These are phyloP conservation scores for Nomada hirtipes DNA, from an alignment of 2,888 invertebrate genomes.

Conservation along the genomic window DNA sequence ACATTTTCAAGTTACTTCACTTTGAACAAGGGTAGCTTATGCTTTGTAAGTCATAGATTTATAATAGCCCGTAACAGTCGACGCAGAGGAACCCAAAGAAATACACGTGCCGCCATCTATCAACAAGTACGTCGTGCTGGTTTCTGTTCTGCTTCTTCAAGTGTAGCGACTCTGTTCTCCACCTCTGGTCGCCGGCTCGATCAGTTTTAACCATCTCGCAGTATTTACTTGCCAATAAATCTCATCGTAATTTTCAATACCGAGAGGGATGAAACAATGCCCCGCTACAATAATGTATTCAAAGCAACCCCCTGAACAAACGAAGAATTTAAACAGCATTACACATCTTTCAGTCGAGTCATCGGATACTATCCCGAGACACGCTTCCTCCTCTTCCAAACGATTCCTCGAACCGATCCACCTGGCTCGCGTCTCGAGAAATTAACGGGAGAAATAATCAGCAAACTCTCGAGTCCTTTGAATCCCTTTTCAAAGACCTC, in stretches of 20 bases:
- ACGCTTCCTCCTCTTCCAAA: background rate
- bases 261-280: background rate
- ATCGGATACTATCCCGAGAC: background rate
- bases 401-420: conserved; percentile 13
- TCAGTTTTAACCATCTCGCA: conserved; percentile 1
- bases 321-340: background rate
- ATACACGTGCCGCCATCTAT: conserved; percentile 71
- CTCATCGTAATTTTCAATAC: background rate
- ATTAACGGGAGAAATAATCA: conserved; percentile 61
- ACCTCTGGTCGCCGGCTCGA: conserved; percentile 17
- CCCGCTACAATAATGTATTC: no score
- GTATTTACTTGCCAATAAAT: background rate
- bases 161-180: conserved; percentile 47
- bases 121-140: conserved; percentile 55
- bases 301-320: background rate
- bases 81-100: conserved; percentile 2
- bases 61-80: background rate
- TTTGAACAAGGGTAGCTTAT: background rate
- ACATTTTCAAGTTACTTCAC: no score
- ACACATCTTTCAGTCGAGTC: background rate
- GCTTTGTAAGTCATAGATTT: background rate
- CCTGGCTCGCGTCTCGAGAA: conserved; percentile 19
- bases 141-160: conserved; percentile 34
- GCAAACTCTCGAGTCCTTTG: conserved; percentile 54
- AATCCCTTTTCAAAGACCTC: conserved; percentile 53